phyloP scores from a whole-genome alignment of 92 coral and sea anemone genomes.

The Nematostella vectensis region DNA sequence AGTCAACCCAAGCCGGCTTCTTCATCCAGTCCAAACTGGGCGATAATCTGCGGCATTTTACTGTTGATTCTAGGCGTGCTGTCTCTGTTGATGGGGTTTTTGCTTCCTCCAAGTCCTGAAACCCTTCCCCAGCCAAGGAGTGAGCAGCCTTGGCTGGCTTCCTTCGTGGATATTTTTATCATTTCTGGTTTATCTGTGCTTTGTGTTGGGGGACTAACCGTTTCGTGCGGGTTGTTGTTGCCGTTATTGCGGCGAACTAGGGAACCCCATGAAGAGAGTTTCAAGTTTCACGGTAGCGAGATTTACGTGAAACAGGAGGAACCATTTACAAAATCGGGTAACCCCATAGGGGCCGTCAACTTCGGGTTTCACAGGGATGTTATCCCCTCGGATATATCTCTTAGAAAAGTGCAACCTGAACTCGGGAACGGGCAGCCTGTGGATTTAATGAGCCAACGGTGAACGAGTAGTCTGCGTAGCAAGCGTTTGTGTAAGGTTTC shows the following conservation, averaged over 20 bases:
- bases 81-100: slow-evolving; percentile 61
- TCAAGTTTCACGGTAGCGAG: slow-evolving; percentile 59
- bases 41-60: slow-evolving; percentile 55
- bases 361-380: slow-evolving; percentile 71
- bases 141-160: slow-evolving; percentile 31
- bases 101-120: slow-evolving; percentile 36
- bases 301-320: slow-evolving; percentile 75
- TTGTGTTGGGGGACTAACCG: slow-evolving; percentile 63
- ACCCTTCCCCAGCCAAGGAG: slow-evolving; percentile 24
- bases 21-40: slow-evolving; percentile 51
- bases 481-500: no score
- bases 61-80: slow-evolving; percentile 63
- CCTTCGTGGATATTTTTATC: slow-evolving; percentile 58
- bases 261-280: slow-evolving; percentile 33
- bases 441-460: slow-evolving; percentile 7
- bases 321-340: slow-evolving; percentile 16
- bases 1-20: slow-evolving; percentile 17
- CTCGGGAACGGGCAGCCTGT: slow-evolving; percentile 46
- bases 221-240: slow-evolving; percentile 63
- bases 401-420: slow-evolving; percentile 66
- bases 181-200: slow-evolving; percentile 67
- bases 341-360: slow-evolving; percentile 21
- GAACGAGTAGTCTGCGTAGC: no score
- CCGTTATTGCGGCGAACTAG: slow-evolving; percentile 56
- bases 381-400: slow-evolving; percentile 47